Evolutionary conservation across 2,113 vertebrate genomes (phyloP), one percentile per base, ranked within the genome.

Genomic region (Erpornis zantholeuca): DNA sequence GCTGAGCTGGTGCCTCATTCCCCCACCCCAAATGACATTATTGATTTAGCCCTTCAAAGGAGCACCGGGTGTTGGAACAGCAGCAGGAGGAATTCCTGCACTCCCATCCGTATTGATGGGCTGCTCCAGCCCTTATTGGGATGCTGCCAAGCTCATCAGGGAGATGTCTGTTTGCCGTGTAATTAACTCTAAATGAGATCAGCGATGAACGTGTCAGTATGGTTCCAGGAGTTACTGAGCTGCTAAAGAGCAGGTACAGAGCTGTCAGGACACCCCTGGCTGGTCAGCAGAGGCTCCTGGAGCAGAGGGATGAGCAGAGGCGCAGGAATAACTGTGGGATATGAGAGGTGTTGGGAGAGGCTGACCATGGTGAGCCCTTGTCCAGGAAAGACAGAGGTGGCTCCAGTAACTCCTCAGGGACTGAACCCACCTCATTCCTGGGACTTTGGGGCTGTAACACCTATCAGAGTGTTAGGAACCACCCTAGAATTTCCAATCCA

Each of bases 131-230:
- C 69, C 1, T 31, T 1, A 7, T 0, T 86, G 85, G 75, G 92
- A 80, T 29, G n/a, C 59, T 56, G 61, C 90, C 90, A 61, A 20
- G 82, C 86, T 33, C 63, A 0, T 92, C 80, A 86, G 53, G 81
- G 59, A 65, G 31, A 15, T 9, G 31, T 57, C 75, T 83, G 18
- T 53, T 79, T 88, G 92, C 54, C 38, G 12, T 29, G 92, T 88
- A 80, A 95, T 97, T 93, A 94, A 59, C 79, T 49, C 53, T 3
- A 47, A 76, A 83, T 17, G 88, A 88, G 92, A 49, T 54, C 88
- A 61, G 79, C 63, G 12, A 21, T 25, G 90, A 64, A 18, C 22
- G 9, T 7, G 6, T 15, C 79, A 19, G 15, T 18, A 19, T 1
- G 16, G 77, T 31, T 92, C 22, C 79, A 10, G 12, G 49, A 47